Percentiles rank a stretch among this genome's conserved stretches.
These are phyloP conservation scores for Lasioglossum leucozonium DNA, from an alignment of 2,888 invertebrate genomes.

Conservation along the genomic window DNA sequence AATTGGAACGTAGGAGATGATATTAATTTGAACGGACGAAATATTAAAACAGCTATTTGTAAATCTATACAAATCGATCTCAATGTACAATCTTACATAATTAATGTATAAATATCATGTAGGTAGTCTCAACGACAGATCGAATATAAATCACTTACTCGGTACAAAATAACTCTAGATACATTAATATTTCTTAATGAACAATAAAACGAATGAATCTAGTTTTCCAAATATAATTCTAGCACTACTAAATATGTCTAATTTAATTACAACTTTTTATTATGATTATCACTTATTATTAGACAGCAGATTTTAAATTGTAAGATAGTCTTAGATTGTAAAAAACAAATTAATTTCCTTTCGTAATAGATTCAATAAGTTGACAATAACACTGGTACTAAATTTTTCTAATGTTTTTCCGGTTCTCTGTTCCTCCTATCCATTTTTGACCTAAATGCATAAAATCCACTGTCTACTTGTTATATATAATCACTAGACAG, in stretches of 20 bases:
- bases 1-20: background rate
- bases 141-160: background rate
- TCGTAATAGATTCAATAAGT: background rate
- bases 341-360: background rate
- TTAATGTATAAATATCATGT: background rate
- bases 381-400: background rate
- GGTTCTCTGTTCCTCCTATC: background rate
- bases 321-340: too few relatives aligned
- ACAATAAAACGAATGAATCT: background rate
- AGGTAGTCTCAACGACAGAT: background rate
- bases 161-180: background rate
- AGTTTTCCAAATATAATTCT: background rate
- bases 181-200: background rate
- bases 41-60: background rate
- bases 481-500: background rate
- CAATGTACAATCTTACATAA: background rate
- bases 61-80: background rate
- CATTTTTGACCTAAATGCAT: background rate
- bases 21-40: background rate
- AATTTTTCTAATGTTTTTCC: background rate
- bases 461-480: background rate
- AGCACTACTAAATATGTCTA: background rate
- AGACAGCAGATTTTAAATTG: background rate
- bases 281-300: background rate
- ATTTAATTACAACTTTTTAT: background rate